Conservation (phyloP, 2,113 vertebrate species). For the Neodon shergylaensis region DNA sequence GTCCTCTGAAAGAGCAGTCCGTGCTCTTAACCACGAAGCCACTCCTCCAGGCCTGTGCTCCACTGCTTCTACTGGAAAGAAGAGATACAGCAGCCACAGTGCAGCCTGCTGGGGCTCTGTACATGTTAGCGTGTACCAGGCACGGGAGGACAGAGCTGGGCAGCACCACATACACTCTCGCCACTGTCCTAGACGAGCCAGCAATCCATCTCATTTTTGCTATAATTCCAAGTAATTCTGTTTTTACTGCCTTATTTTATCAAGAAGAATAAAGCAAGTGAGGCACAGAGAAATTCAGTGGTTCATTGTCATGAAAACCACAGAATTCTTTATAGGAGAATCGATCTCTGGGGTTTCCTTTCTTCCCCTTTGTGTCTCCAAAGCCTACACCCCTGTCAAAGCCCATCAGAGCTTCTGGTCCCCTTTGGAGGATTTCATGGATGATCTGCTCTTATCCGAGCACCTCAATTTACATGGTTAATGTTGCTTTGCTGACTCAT, state of each 20-base stretch:
- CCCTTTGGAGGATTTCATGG: not conserved
- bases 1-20: not conserved
- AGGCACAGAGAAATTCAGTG: not conserved
- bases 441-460: not conserved
- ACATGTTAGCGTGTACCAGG: not conserved
- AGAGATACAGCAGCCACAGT: not conserved
- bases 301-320: not conserved
- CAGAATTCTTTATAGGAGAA: not conserved
- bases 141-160: not conserved
- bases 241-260: conserved; percentile 11
- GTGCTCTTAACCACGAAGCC: not conserved
- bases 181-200: not conserved
- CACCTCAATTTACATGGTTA: not conserved
- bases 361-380: conserved; percentile 6
- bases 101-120: not conserved
- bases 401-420: not conserved
- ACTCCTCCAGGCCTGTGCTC: not conserved
- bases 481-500: not conserved
- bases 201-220: not conserved
- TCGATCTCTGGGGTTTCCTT: conserved; percentile 29
- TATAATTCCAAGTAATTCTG: not conserved
- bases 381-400: conserved; percentile 7
- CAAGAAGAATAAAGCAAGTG: conserved; percentile 40
- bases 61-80: not conserved
- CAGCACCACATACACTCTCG: not conserved